These are phyloP conservation scores for Triplophysa bombifrons DNA, from an alignment of 2,797 vertebrate species.

Conservation along the genomic window DNA sequence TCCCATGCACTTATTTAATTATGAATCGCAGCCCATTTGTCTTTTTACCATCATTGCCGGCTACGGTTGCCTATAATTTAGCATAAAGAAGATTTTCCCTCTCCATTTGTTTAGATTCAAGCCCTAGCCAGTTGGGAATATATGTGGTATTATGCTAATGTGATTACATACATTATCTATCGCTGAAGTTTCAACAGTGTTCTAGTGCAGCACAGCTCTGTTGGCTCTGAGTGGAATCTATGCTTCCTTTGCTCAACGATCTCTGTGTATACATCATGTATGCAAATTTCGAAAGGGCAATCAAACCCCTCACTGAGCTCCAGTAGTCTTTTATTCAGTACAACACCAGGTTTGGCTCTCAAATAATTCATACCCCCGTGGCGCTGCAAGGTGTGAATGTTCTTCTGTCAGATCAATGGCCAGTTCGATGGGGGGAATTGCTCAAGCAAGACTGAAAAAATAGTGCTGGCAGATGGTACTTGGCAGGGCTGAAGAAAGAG, in stretches of 20 bases:
- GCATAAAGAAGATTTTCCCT: not conserved
- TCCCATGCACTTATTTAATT: constrained; percentile 43
- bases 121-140: constrained; percentile 10
- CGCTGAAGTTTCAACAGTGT: not conserved
- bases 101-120: constrained; percentile 29
- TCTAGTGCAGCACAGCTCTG: not conserved
- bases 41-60: constrained; percentile 17
- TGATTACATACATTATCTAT: constrained; percentile 19
- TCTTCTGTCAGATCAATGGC: constrained; percentile 44
- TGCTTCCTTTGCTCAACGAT: not conserved
- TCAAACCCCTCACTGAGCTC: constrained; percentile 3
- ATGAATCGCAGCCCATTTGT: constrained; percentile 34
- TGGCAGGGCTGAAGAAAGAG: constrained; percentile 44
- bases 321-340: constrained; percentile 34
- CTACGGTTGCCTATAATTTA: not conserved
- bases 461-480: constrained; percentile 56
- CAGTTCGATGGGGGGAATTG: constrained; percentile 32
- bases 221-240: constrained; percentile 1
- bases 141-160: constrained; percentile 11
- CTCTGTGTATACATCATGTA: not conserved
- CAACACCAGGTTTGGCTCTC: constrained; percentile 24
- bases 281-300: not conserved
- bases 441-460: constrained; percentile 47
- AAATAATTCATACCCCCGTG: constrained; percentile 21
- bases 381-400: constrained; percentile 42